A percentile compares a stretch with the other conserved stretches of the same genome.
Evolutionary conservation across 2,888 invertebrate genomes (phyloP).

Genomic region (Watsonalla cultraria): DNA sequence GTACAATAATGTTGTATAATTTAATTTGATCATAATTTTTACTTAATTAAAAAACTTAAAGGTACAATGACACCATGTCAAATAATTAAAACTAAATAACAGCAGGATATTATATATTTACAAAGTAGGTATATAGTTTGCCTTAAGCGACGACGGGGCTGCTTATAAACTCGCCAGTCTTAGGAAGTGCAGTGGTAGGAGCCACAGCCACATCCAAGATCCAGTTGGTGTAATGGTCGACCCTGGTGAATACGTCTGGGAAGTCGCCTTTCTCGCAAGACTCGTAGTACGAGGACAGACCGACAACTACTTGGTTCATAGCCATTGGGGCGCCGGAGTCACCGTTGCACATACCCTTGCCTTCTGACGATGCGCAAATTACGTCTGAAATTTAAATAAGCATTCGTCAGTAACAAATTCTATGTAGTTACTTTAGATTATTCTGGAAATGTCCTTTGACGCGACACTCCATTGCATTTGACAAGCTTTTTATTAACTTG

Average conservation of each 20-base stretch:
- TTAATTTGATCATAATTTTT: conserved; percentile 3
- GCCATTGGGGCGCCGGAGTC: conserved; percentile 56
- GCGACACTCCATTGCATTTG: no score
- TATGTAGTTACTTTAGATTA: no score
- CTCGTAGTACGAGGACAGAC: conserved; percentile 34
- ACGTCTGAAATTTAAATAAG: conserved; percentile 26
- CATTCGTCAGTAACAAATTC: no score
- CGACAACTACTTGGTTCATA: conserved; percentile 30
- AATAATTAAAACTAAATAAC: background rate
- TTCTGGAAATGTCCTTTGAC: no score
- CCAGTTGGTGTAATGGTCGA: conserved; percentile 45
- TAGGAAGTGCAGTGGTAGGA: background rate
- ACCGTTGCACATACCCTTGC: conserved; percentile 41
- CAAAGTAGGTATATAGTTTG: background rate
- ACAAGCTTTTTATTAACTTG: no score
- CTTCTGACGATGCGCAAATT: conserved; percentile 38
- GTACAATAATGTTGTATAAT: background rate
- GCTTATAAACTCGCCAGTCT: background rate
- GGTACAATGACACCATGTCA: no score
- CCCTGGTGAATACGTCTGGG: conserved; percentile 47
- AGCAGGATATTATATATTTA: background rate
- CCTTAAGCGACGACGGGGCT: background rate
- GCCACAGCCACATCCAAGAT: conserved; percentile 35
- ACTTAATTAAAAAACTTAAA: background rate
- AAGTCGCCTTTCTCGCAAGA: conserved; percentile 25